A percentile compares a stretch with the other conserved stretches of the same genome.
Conservation (phyloP, 37 sponge, comb jelly and placozoan genomes). For the Diacarnus erythraeanus region DNA sequence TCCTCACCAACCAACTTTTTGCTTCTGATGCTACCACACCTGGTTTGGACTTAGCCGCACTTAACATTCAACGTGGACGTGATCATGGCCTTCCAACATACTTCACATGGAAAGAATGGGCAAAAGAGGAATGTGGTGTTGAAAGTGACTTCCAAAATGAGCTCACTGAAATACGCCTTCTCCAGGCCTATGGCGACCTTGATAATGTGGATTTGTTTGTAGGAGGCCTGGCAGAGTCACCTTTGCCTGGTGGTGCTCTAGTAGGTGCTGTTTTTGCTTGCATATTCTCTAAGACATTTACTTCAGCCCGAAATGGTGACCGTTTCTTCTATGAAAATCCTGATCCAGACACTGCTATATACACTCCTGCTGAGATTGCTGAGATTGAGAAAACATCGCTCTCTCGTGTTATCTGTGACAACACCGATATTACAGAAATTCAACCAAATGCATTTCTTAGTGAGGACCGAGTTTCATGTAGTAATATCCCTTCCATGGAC, state of each 20-base stretch:
- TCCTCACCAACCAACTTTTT: slow-evolving; percentile 75
- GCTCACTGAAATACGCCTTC: slow-evolving; percentile 23
- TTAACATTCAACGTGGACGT: slow-evolving; percentile 87
- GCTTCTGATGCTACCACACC: neutral
- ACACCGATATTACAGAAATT: slow-evolving; percentile 61
- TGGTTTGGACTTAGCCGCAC: slow-evolving; percentile 69
- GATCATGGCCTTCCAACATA: slow-evolving; percentile 90
- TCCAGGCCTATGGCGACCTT: slow-evolving; percentile 42
- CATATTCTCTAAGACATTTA: slow-evolving; percentile 78
- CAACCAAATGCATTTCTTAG: slow-evolving; percentile 74
- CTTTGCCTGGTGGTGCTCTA: slow-evolving; percentile 58
- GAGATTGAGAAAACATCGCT: slow-evolving; percentile 60
- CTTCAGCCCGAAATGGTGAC: slow-evolving; percentile 79
- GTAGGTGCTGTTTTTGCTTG: slow-evolving; percentile 88
- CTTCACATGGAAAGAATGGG: slow-evolving; percentile 50
- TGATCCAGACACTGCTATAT: slow-evolving; percentile 34
- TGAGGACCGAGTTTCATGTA: slow-evolving; percentile 27
- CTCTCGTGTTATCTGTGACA: slow-evolving; percentile 87
- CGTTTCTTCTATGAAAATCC: slow-evolving; percentile 76
- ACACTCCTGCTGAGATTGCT: slow-evolving; percentile 54
- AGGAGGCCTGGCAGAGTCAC: slow-evolving; percentile 74
- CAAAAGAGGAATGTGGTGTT: slow-evolving; percentile 3
- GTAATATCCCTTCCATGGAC: slow-evolving; percentile 12
- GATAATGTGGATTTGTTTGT: slow-evolving; percentile 74
- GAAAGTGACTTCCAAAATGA: slow-evolving; percentile 24